Conservation (phyloP, 2,113 vertebrate species). For the Mobula birostris region DNA sequence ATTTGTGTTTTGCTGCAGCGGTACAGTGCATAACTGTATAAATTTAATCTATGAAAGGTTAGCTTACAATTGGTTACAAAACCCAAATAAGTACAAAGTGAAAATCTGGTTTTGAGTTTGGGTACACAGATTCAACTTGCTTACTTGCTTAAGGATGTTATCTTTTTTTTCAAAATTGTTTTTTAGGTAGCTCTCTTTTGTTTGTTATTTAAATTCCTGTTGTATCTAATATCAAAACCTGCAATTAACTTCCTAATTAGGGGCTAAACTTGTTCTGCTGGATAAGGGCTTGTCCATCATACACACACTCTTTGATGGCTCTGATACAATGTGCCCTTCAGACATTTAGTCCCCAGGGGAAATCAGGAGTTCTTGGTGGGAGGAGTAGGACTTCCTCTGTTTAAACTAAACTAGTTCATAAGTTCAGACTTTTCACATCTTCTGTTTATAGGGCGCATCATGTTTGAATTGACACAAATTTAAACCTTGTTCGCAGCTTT, state of each 20-base stretch:
- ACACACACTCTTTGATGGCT: constrained; percentile 17
- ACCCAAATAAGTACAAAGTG: not conserved
- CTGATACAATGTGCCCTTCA: constrained; percentile 21
- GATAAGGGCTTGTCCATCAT: constrained; percentile 12
- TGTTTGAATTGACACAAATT: constrained; percentile 4
- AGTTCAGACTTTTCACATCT: constrained; percentile 4
- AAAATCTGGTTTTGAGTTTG: not conserved
- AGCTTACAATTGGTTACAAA: not conserved
- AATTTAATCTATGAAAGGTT: not conserved
- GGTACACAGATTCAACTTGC: not conserved
- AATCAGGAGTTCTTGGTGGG: not conserved
- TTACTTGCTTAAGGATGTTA: constrained; percentile 10
- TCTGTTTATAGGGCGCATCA: constrained; percentile 1
- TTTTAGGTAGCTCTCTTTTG: not conserved
- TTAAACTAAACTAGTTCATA: constrained; percentile 25
- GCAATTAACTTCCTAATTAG: constrained; percentile 35
- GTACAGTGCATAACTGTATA: not conserved
- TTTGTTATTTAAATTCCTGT: constrained; percentile 13
- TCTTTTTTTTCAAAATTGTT: not conserved
- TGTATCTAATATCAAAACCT: constrained; percentile 30
- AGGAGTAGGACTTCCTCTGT: constrained; percentile 23
- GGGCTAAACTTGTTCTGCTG: constrained; percentile 22
- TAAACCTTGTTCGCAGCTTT: not conserved
- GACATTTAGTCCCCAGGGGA: constrained; percentile 19
- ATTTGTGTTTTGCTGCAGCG: too few species aligned